Percentiles rank a stretch among this genome's conserved stretches.
These are phyloP conservation scores for Cyanoliseus patagonus DNA, from an alignment of 2,113 vertebrate genomes.

Conservation along the genomic window DNA sequence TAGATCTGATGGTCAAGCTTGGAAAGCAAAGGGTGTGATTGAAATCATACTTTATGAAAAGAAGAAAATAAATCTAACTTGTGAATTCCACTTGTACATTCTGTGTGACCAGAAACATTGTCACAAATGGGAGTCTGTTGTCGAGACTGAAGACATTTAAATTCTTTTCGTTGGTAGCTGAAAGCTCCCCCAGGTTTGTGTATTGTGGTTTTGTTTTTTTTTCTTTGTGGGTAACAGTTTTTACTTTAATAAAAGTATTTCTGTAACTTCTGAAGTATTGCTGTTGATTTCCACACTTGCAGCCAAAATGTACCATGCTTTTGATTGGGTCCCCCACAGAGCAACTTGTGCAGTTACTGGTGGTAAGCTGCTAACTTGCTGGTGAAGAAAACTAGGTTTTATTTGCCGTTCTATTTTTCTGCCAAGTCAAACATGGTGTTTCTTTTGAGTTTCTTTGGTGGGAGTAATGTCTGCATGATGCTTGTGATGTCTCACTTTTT, in stretches of 20 bases:
- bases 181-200: neutral
- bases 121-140: neutral
- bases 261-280: neutral
- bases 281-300: neutral
- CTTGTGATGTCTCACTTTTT: neutral
- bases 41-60: neutral
- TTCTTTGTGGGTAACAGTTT: neutral
- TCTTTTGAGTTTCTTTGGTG: neutral
- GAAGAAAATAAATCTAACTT: neutral
- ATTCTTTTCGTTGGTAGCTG: neutral
- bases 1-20: neutral
- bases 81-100: neutral
- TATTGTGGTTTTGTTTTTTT: neutral
- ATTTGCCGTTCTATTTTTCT: neutral
- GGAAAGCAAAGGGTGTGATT: neutral
- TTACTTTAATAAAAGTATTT: neutral
- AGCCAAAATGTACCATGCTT: neutral
- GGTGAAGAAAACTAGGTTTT: neutral
- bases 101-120: neutral
- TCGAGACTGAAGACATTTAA: fast-evolving
- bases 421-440: fast-evolving
- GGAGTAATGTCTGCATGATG: neutral
- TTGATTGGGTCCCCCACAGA: fast-evolving
- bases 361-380: neutral
- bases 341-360: neutral